Conservation (phyloP, 2,888 invertebrate genomes). For the Sialis fuliginosa region DNA sequence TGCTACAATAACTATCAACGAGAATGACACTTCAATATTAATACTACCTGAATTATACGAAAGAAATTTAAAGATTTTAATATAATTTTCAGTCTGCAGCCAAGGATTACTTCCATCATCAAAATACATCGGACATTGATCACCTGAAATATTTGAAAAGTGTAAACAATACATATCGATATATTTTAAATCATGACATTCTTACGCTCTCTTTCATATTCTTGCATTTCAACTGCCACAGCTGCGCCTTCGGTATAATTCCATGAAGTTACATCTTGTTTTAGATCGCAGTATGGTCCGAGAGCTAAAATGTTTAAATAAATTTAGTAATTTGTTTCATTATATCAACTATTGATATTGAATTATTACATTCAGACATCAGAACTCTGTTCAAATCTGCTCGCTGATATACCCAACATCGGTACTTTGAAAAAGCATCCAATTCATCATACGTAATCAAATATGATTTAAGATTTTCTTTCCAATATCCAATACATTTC, state of each 20-base stretch:
- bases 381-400: constrained; percentile 78
- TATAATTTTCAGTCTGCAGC: constrained; percentile 48
- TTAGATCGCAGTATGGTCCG: constrained; percentile 78
- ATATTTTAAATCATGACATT: constrained; percentile 10
- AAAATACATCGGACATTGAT: constrained; percentile 95
- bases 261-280: constrained; percentile 78
- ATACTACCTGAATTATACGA: constrained; percentile 13
- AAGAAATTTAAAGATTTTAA: constrained; percentile 52
- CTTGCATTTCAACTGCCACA: constrained; percentile 77
- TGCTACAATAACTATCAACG: no score
- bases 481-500: constrained; percentile 96
- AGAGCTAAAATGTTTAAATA: constrained; percentile 43
- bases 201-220: constrained; percentile 79
- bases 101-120: constrained; percentile 87
- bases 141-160: constrained; percentile 34
- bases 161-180: constrained; percentile 2
- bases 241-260: constrained; percentile 85
- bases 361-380: constrained; percentile 41
- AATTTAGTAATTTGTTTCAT: no score
- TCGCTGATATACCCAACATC: constrained; percentile 96
- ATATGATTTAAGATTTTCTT: constrained; percentile 93
- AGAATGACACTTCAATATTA: no score
- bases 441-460: constrained; percentile 90
- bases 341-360: no score
- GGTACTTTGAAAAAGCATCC: constrained; percentile 87